Evolutionary conservation across 2,797 vertebrate species (phyloP), one percentile per base, ranked within the genome.

Genomic region (Botia almorhae): DNA sequence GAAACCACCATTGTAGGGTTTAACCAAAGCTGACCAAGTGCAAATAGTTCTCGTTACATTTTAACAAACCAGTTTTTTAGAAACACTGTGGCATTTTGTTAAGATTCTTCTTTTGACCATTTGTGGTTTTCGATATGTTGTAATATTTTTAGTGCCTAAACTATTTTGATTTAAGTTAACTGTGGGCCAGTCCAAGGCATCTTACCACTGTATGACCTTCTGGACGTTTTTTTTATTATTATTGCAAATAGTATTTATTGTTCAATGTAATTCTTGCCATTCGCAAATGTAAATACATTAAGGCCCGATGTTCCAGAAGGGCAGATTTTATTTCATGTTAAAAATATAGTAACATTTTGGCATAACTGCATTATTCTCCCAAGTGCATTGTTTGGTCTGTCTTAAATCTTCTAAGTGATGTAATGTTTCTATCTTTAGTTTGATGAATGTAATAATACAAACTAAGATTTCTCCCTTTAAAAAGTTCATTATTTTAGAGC

Each of bases 11-110:
- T 39, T 55, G 69, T n/a, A 67, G 73, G 77, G 82, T 23, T 76
- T 74, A 85, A 76, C 83, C 83, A 85, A 82, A 80, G 70, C 36
- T 77, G 46, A 76, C 68, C 39, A 67, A 43, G 60, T 81, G 69
- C 60, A 81, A 77, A 80, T 64, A 71, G 72, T 55, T 55, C 39
- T 51, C 58, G 75, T 56, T 60, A 23, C 8, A 29, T 26, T 67
- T 65, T 70, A 69, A 70, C 53, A 33, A n/a, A 13, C 69, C 65
- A 48, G 3, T 51, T 69, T 76, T 76, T 58, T 43, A 23, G 6
- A 39, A 7, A 74, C 60, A 67, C 65, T 55, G 65, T 51, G 53
- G 39, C 29, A 33, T 84, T 81, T 60, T 21, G 21, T 58, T 33
- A 53, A 51, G 26, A 71, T 50, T 71, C 23, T 21, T 69, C 17